Evolutionary conservation across 1,140 invertebrate species (phyloP), one percentile per base, ranked within the genome.

Genomic region (Calosoma granatense): DNA sequence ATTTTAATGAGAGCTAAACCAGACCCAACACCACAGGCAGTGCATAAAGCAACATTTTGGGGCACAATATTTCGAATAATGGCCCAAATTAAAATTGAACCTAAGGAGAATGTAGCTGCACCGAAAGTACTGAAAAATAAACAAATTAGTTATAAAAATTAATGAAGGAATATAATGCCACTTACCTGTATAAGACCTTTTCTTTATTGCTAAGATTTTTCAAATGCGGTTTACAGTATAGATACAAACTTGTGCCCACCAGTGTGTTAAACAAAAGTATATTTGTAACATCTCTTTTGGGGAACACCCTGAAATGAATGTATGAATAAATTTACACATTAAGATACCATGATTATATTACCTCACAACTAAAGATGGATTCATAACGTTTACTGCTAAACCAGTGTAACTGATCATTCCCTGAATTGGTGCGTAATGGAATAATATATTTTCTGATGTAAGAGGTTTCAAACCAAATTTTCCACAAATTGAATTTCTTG

Each of bases 31-130:
- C 84, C 85, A 30, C 78, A 74, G 20, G 80, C 47, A 1, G 82
- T 83, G 43, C 81, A 75, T 1, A 82, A 52, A 6, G 76, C 65
- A 41, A 81, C 76, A 66, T 81, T 85, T 60, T 78, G 73, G 2
- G 85, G 84, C 22, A 86, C 62, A 23, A 84, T 65, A 17, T 81
- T 83, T 63, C 84, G 76, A 20, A 85, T 70, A 20, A 88, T 76
- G 1, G 86, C 86, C 82, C 85, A 87, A 22, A 80, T 71, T 2
- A 88, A 70, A 3, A 88, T 80, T 0, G 85, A 87, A 19, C 86
- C 86, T 67, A 88, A 80, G 55, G 81, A 85, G 64, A 88, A 80
- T 15, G 87, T 72, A 3, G 81, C 63, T 26, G 82, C 78, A 15
- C 83, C 83, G 60, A 82, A 77, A n/a, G 76, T 63, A 67, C 83